Evolutionary conservation across 2,888 invertebrate species (phyloP).

Genomic region (Erannis defoliaria): DNA sequence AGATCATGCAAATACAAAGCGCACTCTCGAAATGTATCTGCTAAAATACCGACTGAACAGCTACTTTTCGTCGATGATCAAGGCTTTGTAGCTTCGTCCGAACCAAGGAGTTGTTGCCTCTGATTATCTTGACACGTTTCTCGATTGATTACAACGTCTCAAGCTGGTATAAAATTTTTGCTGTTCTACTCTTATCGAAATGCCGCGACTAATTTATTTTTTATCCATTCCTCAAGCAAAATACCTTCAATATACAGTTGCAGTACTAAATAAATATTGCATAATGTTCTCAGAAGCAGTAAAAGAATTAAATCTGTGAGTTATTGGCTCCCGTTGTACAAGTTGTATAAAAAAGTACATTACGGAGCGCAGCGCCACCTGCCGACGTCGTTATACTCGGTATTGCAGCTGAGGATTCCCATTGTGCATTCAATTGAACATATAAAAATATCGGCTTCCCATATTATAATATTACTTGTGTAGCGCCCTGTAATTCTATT

Average conservation of each 20-base stretch:
- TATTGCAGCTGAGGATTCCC: constrained; percentile 64
- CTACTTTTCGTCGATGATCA: no score
- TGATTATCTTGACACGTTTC: no score
- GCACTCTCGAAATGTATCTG: no score
- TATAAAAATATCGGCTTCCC: constrained; percentile 22
- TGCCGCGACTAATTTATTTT: no score
- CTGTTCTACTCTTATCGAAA: no score
- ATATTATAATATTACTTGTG: not conserved
- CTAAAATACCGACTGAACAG: no score
- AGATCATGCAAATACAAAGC: no score
- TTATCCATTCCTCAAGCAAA: not conserved
- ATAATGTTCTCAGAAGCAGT: constrained; percentile 35
- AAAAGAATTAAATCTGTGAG: constrained; percentile 48
- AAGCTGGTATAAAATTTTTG: no score
- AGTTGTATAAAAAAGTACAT: constrained; percentile 69
- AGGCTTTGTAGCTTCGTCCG: no score
- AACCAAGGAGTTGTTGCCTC: no score
- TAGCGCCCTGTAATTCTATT: not conserved
- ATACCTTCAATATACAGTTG: constrained; percentile 11
- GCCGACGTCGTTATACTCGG: constrained; percentile 69
- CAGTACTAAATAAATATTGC: constrained; percentile 25
- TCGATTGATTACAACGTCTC: no score
- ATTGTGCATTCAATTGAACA: constrained; percentile 30
- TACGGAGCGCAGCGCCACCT: constrained; percentile 75
- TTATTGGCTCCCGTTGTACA: constrained; percentile 45